phyloP scores from a whole-genome alignment of 2,888 invertebrate species.

The Flabesymbios commensalis region DNA sequence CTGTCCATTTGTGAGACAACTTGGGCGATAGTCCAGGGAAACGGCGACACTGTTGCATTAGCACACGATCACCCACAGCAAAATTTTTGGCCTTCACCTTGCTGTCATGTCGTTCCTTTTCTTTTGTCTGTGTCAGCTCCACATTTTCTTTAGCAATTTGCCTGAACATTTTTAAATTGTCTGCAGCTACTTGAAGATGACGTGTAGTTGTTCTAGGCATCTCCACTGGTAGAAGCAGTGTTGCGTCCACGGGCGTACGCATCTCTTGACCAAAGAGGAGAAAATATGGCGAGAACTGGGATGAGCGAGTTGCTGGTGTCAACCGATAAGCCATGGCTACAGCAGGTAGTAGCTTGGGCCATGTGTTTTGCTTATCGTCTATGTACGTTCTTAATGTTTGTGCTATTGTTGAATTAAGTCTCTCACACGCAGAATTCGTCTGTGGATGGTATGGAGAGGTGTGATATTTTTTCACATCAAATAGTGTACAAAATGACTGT shows the following conservation, averaged over 20 bases:
- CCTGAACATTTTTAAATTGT: neutral
- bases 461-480: neutral
- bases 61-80: neutral
- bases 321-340: conserved; percentile 2
- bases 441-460: conserved; percentile 6
- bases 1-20: neutral
- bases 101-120: neutral
- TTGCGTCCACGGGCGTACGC: neutral
- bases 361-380: conserved; percentile 1
- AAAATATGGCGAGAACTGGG: neutral
- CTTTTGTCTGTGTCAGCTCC: neutral
- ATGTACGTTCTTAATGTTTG: neutral
- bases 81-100: neutral
- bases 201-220: neutral
- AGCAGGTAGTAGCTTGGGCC: neutral
- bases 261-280: conserved; percentile 1
- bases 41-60: neutral
- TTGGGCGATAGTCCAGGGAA: neutral
- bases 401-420: neutral
- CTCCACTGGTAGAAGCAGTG: neutral
- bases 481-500: neutral
- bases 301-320: neutral
- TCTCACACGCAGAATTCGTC: neutral
- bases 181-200: too few relatives aligned
- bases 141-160: neutral